Evolutionary conservation across 2,888 invertebrate genomes (phyloP), one percentile per base, ranked within the genome.

Genomic region (Sicus ferrugineus): DNA sequence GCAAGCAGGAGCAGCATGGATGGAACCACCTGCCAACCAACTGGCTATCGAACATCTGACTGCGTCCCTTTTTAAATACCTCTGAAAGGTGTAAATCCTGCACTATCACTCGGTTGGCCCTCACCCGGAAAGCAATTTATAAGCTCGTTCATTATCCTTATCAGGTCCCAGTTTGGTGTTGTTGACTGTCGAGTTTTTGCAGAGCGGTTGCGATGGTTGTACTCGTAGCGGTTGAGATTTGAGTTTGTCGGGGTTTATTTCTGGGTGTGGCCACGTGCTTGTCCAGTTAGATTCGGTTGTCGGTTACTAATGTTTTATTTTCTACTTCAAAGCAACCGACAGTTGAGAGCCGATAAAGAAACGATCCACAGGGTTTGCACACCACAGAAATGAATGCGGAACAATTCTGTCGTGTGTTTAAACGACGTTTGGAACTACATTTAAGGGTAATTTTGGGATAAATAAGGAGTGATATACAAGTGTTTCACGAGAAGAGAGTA

Each of bases 121-220:
- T 74, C 73, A 75, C 76, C 77, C 74, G 73, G 58, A 72, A 69
- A 75, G 75, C 76, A 75, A 77, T 76, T 77, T 77, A 76, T 75
- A 74, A 64, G 64, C 64, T 64, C 64, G 52, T 64, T 64, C 64
- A 64, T 64, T 64, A 64, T 64, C 50, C n/a, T 64, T 64, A 64
- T 64, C 64, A n/a, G 38, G 3, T 30, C 11, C 28, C 31, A 42
- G 61, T 61, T 21, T 23, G 42, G 26, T 23, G 58, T 26, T 61
- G 61, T 54, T 28, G 54, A 11, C 26, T 28, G 28, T 23, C 14
- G 26, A 54, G 54, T 9, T 54, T 23, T 54, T 26, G 54, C 54
- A 26, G 6, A n/a, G n/a, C n/a, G n/a, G n/a, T 9, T 42, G 42
- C 42, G 42, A n/a, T 21, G 26, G 26, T 23, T 23, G 7, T 28